Conservation (phyloP, 2,888 invertebrate species). For the Congeria kusceri region DNA sequence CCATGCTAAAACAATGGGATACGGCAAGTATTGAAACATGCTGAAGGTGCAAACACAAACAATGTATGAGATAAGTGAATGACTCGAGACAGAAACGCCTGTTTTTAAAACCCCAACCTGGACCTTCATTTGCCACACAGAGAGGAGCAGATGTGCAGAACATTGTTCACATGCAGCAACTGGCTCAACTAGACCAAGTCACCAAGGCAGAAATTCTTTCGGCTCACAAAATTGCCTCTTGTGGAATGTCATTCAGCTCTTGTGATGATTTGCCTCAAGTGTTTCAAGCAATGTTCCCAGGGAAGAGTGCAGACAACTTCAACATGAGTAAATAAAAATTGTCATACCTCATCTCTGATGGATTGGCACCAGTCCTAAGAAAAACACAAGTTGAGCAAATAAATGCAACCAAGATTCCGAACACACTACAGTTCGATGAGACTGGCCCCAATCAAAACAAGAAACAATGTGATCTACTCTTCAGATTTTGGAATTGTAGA, state of each 20-base stretch:
- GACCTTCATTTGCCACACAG: background rate
- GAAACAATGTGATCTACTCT: constrained; percentile 51
- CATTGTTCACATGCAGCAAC: background rate
- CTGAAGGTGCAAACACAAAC: constrained; percentile 1
- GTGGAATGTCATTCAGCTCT: constrained; percentile 27
- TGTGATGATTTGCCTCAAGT: constrained; percentile 23
- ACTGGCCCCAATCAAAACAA: constrained; percentile 43
- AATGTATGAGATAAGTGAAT: background rate
- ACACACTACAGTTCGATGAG: constrained; percentile 51
- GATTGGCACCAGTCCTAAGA: constrained; percentile 49
- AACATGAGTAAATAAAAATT: constrained; percentile 50
- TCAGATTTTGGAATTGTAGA: constrained; percentile 46
- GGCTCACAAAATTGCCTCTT: background rate
- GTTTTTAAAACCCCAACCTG: constrained; percentile 17
- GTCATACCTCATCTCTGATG: constrained; percentile 59
- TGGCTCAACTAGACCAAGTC: background rate
- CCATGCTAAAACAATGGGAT: background rate
- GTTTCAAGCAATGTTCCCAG: constrained; percentile 49
- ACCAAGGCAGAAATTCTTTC: background rate
- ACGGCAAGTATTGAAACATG: background rate
- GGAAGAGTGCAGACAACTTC: constrained; percentile 34
- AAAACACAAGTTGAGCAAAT: constrained; percentile 21
- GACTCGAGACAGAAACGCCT: background rate
- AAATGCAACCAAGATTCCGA: background rate
- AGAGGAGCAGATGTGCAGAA: background rate